These are phyloP conservation scores for Tinea semifulvella DNA, from an alignment of 2,888 invertebrate genomes.

Conservation along the genomic window DNA sequence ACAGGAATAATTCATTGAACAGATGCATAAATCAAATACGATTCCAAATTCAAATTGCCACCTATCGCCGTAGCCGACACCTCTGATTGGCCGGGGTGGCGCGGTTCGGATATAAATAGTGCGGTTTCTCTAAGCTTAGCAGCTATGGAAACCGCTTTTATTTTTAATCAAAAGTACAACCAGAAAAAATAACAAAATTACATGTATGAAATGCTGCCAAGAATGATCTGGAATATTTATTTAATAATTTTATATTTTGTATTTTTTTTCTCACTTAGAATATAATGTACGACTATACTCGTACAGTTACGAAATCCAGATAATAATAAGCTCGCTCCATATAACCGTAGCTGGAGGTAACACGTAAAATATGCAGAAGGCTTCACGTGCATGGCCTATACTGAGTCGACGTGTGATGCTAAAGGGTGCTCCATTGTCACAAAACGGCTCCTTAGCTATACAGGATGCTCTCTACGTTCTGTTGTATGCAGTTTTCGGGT, in stretches of 20 bases:
- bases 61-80: conserved; percentile 35
- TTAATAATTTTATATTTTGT: too few relatives aligned
- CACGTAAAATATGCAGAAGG: conserved; percentile 41
- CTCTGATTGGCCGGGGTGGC: conserved; percentile 58
- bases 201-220: too few relatives aligned
- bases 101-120: conserved; percentile 59
- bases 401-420: conserved; percentile 23
- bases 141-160: conserved; percentile 1
- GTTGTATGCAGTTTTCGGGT: too few relatives aligned
- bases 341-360: conserved; percentile 19
- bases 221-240: too few relatives aligned
- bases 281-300: too few relatives aligned
- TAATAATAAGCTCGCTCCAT: conserved; percentile 23
- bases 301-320: too few relatives aligned
- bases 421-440: conserved; percentile 18
- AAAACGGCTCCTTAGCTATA: conserved; percentile 6
- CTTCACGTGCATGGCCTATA: conserved; percentile 26
- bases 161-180: too few relatives aligned
- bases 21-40: conserved; percentile 58
- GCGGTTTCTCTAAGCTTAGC: conserved; percentile 35
- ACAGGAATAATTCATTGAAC: conserved; percentile 59
- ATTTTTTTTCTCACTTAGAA: too few relatives aligned
- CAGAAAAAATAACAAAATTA: too few relatives aligned
- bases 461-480: conserved; percentile 1
- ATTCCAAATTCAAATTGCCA: conserved; percentile 60